Evolutionary conservation across 1,140 invertebrate genomes (phyloP), one percentile per base, ranked within the genome.

Genomic region (Drosophila virilis): DNA sequence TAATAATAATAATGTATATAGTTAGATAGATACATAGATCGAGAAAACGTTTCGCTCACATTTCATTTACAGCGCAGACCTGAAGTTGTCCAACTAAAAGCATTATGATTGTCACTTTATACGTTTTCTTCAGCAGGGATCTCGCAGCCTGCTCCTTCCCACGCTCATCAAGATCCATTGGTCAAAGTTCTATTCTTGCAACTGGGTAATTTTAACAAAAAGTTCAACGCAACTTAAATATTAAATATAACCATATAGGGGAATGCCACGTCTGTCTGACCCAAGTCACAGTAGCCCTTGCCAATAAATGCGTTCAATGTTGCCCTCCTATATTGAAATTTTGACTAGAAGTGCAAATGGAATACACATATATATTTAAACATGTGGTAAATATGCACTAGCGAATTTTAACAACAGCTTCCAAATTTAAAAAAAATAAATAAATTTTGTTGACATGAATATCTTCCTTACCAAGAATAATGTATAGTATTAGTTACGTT

Each of bases 31-130:
- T 40, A 12, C 35, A 13, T 58, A 42, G 6, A 8, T 48, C 1
- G 17, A 8, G n/a, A 45, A 2, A 33, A 1, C 2, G 7, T 8
- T 28, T 1, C 6, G 13, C 66, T 52, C 45, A 72, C 70, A 78
- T 38, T 43, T 52, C 37, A 77, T 74, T 77, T 1, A 59, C 8
- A 10, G 12, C 0, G 0, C 42, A 3, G 0, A 68, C 66, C 62
- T 82, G 77, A 17, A 61, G 3, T 15, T 68, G 57, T 2, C 77
- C 80, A 12, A 80, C 0, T 7, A 82, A 0, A 6, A 82, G 54
- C 77, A 82, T 67, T 8, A 74, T 1, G 10, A 77, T 64, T 0
- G 77, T 74, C 37, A 80, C 77, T 9, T 12, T 48, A 45, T 82
- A 82, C 15, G 80, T 82, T 8, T 59, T 59, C 2, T 1, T 5